phyloP scores from a whole-genome alignment of 2,888 invertebrate genomes.

The Melanophora roralis region DNA sequence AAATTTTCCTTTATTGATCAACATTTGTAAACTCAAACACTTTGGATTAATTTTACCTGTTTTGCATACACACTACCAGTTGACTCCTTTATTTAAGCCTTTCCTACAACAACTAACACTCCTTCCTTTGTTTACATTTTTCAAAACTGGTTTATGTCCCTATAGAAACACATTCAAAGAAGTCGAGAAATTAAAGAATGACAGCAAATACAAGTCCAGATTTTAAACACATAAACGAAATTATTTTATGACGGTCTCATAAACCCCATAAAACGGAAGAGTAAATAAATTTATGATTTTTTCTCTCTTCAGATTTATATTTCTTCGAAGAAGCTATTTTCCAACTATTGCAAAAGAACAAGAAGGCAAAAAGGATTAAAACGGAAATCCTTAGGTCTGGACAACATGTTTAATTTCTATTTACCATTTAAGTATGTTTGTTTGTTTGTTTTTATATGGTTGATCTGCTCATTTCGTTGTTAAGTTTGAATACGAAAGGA shows the following conservation, averaged over 20 bases:
- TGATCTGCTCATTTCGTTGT: slow-evolving; percentile 14
- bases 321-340: slow-evolving; percentile 57
- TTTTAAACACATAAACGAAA: slow-evolving; percentile 64
- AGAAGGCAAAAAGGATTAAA: slow-evolving; percentile 70
- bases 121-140: neutral
- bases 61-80: neutral
- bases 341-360: slow-evolving; percentile 58
- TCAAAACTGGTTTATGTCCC: neutral
- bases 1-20: slow-evolving; percentile 64
- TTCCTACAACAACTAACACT: neutral
- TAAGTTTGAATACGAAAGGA: slow-evolving; percentile 36
- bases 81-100: slow-evolving; percentile 50
- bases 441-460: slow-evolving; percentile 7
- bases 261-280: slow-evolving; percentile 42
- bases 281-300: slow-evolving; percentile 64
- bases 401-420: slow-evolving; percentile 30
- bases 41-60: slow-evolving; percentile 62
- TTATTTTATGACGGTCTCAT: slow-evolving; percentile 56
- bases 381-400: slow-evolving; percentile 65
- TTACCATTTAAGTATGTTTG: neutral
- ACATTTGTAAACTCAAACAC: slow-evolving; percentile 65
- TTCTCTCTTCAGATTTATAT: slow-evolving; percentile 12
- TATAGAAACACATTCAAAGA: neutral
- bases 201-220: slow-evolving; percentile 68
- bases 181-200: slow-evolving; percentile 67